A percentile compares a stretch with the other conserved stretches of the same genome.
Conservation (phyloP, 2,113 vertebrate genomes). For the Alces alces region DNA sequence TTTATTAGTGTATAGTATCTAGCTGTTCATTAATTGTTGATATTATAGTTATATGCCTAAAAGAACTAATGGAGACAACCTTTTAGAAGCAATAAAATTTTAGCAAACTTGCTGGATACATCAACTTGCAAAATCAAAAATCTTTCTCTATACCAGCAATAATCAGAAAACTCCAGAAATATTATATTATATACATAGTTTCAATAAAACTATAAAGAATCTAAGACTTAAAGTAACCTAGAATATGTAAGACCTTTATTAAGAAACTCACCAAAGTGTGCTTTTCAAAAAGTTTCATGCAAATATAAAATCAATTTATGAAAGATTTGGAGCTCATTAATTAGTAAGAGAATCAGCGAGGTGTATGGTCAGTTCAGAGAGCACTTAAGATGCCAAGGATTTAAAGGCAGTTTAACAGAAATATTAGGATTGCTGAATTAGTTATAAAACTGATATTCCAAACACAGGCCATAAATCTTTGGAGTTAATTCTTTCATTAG, state of each 20-base stretch:
- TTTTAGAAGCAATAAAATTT: neutral
- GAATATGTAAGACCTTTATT: neutral
- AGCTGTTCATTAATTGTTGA: neutral
- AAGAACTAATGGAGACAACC: neutral
- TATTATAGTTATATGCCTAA: neutral
- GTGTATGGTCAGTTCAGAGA: neutral
- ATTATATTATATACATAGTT: neutral
- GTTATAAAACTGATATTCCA: neutral
- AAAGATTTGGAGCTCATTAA: neutral
- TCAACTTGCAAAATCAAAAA: neutral
- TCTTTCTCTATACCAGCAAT: neutral
- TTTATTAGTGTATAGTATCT: neutral
- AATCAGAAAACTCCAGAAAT: neutral
- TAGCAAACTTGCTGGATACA: neutral
- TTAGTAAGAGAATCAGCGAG: neutral
- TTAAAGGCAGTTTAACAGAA: neutral
- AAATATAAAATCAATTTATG: neutral
- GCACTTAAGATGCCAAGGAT: neutral
- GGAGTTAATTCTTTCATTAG: neutral
- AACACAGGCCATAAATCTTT: neutral
- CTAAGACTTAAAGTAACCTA: neutral
- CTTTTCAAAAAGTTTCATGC: constrained; percentile 1
- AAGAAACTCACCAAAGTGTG: neutral
- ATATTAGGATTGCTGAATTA: neutral
- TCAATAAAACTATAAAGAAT: neutral